Base-by-base conservation (phyloP, 2,113 vertebrate genomes). In the Indicator indicator region DNA sequence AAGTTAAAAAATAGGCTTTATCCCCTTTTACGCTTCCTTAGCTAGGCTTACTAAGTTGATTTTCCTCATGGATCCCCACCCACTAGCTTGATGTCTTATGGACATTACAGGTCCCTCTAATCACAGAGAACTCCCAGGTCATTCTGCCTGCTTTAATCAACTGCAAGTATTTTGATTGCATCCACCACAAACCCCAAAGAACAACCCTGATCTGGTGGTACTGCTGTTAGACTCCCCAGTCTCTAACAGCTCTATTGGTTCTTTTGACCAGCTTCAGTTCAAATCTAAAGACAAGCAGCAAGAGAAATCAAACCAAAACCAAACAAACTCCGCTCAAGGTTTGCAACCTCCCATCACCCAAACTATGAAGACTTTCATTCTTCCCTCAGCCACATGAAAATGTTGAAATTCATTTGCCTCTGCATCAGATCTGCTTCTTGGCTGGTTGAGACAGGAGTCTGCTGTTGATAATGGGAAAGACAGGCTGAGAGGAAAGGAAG, bases 21-120 rank as follows among this genome's bases (percentile, higher is more conserved):
- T 91, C 90, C 89, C 54, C 44, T 91, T 96, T 82, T 89, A 89
- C 4, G 48, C 88, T 94, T 94, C 83, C 95, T 92, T 90, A 93
- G 78, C 9, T 62, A 76, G 80, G 71, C 64, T 94, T 32, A 46
- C 85, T 78, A 69, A 50, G 71, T 81, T 90, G 88, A 90, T 94
- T 89, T 71, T 73, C 64, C 59, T 46, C 21, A 32, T 38, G 52
- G 64, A 80, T 26, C 40, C 54, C 83, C 58, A 75, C 72, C 48
- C 72, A 88, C 79, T 72, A 83, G 23, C 44, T 38, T 71, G 38
- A 65, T 81, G 52, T 75, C 38, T 74, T 88, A 90, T n/a, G 59
- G 76, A 81, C 46, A n/a, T 83, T 81, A 78, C 69, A 78, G 50
- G 38, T 38, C 27, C 21, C 16, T 83, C 58, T 70, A 82, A 64